phyloP scores from a whole-genome alignment of 2,888 invertebrate species.

The Shargacucullia verbasci region DNA sequence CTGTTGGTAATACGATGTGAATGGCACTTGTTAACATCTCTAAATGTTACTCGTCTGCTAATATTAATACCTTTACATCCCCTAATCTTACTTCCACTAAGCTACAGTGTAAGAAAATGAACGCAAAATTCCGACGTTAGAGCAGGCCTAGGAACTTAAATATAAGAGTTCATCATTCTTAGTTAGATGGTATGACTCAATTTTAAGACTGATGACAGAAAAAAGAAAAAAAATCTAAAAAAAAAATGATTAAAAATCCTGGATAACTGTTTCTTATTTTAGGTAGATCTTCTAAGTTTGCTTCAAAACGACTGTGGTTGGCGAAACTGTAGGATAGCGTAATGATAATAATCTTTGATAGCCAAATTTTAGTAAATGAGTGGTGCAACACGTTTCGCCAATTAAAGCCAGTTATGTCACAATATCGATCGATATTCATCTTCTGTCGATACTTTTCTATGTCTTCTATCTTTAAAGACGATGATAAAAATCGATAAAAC shows the following conservation, averaged over 20 bases:
- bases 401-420: slow-evolving; percentile 62
- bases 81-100: slow-evolving; percentile 70
- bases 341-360: slow-evolving; percentile 68
- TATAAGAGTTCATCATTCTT: slow-evolving; percentile 85
- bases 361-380: slow-evolving; percentile 72
- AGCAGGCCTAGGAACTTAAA: slow-evolving; percentile 85
- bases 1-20: slow-evolving; percentile 61
- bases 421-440: slow-evolving; percentile 68
- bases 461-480: slow-evolving; percentile 81
- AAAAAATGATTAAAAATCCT: slow-evolving; percentile 66
- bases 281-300: slow-evolving; percentile 67
- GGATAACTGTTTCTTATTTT: slow-evolving; percentile 75
- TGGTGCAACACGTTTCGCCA: slow-evolving; percentile 64
- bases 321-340: slow-evolving; percentile 65
- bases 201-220: slow-evolving; percentile 89
- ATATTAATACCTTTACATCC: slow-evolving; percentile 67
- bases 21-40: slow-evolving; percentile 58
- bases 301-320: slow-evolving; percentile 63
- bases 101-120: slow-evolving; percentile 57
- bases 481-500: slow-evolving; percentile 74
- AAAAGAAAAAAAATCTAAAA: slow-evolving; percentile 72
- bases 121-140: slow-evolving; percentile 69
- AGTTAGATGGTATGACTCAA: slow-evolving; percentile 89
- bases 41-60: slow-evolving; percentile 71
- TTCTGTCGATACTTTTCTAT: slow-evolving; percentile 80